phyloP scores from a whole-genome alignment of 1,140 invertebrate species.

The Neotoxoptera formosana region DNA sequence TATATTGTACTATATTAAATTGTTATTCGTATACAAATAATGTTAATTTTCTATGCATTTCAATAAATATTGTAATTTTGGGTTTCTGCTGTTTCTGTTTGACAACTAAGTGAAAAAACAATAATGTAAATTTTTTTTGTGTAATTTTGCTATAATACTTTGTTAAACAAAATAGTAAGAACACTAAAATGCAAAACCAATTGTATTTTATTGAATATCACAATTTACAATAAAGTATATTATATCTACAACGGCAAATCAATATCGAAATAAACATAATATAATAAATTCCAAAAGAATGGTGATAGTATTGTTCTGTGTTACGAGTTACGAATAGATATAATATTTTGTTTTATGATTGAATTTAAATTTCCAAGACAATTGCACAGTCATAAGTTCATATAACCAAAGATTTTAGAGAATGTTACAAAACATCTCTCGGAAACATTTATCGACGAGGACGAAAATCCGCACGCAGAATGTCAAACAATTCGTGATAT shows the following conservation, averaged over 20 bases:
- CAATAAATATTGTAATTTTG: not conserved
- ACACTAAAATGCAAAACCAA: not conserved
- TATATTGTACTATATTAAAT: not conserved
- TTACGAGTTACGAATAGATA: not conserved
- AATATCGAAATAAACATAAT: slow-evolving; percentile 4
- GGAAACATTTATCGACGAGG: not conserved
- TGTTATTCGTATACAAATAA: not conserved
- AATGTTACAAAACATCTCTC: not conserved
- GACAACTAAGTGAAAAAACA: not conserved
- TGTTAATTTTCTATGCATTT: not conserved
- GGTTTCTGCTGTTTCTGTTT: not conserved
- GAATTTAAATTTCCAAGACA: not conserved
- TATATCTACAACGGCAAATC: not conserved
- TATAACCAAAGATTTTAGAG: not conserved
- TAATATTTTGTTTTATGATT: not conserved
- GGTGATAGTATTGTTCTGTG: not conserved
- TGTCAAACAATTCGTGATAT: not conserved
- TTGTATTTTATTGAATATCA: not conserved
- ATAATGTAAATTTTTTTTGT: not conserved
- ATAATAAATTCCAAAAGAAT: not conserved
- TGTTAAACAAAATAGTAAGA: not conserved
- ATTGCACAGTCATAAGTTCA: not conserved
- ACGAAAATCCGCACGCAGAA: not conserved
- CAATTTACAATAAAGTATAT: not conserved
- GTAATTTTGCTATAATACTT: not conserved